Conservation (phyloP, 2,797 vertebrate genomes). For the Sardinella longiceps region DNA sequence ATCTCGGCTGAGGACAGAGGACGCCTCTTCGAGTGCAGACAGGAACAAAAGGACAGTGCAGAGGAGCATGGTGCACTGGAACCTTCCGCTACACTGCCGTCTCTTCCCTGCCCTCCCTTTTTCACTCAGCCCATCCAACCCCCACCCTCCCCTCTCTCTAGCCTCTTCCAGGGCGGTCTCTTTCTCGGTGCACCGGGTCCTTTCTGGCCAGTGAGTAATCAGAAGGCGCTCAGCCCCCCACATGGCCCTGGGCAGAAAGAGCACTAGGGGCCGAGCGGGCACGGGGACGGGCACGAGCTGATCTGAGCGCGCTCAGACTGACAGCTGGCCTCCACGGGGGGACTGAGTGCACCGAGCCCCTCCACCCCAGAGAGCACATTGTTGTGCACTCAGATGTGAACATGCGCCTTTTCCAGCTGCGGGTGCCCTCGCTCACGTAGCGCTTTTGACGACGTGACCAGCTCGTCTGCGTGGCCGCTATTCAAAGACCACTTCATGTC, state of each 20-base stretch:
- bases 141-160: background rate
- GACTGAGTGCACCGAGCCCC: background rate
- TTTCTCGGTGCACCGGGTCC: background rate
- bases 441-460: background rate
- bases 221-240: background rate
- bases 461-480: background rate
- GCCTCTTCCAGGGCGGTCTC: background rate
- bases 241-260: slow-evolving; percentile 13
- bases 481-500: background rate
- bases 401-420: slow-evolving; percentile 1
- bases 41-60: background rate
- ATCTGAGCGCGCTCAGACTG: background rate
- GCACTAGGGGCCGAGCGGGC: background rate
- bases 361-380: background rate
- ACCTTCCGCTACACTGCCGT: background rate
- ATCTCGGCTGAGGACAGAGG: background rate
- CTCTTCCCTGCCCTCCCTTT: background rate
- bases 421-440: background rate
- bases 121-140: background rate
- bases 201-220: background rate
- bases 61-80: background rate
- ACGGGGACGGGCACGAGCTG: background rate
- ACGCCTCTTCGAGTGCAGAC: background rate
- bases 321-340: background rate
- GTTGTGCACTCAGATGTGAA: background rate